Conservation (phyloP, 1,140 invertebrate species). For the Eumeta japonica region DNA sequence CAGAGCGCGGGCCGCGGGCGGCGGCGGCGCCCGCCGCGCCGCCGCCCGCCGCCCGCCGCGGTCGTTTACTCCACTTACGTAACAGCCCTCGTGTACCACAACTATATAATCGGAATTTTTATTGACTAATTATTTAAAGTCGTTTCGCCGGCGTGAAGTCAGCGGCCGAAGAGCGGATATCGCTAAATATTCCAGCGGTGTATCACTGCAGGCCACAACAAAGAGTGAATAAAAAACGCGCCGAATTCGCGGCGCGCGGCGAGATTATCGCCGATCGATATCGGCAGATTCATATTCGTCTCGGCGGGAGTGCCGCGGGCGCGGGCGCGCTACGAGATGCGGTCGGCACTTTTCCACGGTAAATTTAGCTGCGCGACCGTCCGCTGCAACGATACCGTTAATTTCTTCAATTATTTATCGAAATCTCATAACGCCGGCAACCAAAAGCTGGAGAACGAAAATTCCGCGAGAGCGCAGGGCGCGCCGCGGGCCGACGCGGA, state of each 20-base stretch:
- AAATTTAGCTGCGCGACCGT: too few species aligned
- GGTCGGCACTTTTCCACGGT: too few species aligned
- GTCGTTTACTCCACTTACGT: conserved; percentile 56
- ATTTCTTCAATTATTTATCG: too few species aligned
- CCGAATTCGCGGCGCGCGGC: too few species aligned
- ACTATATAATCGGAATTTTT: conserved; percentile 55
- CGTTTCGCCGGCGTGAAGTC: conserved; percentile 52
- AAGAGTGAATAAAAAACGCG: conserved; percentile 43
- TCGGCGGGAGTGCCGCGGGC: too few species aligned
- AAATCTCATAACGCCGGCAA: too few species aligned
- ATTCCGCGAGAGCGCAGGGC: too few species aligned
- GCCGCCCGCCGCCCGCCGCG: conserved; percentile 30
- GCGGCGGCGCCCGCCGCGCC: neutral
- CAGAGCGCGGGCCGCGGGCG: neutral
- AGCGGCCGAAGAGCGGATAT: conserved; percentile 45
- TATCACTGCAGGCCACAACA: conserved; percentile 52
- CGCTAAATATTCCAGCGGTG: conserved; percentile 54
- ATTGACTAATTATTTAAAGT: conserved; percentile 53
- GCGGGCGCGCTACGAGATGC: too few species aligned
- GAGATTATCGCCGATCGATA: conserved; percentile 45
- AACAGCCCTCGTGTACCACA: conserved; percentile 41
- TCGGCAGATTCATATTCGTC: too few species aligned
- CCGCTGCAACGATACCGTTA: too few species aligned
- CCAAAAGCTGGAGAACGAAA: too few species aligned
- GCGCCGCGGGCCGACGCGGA: too few species aligned